These are phyloP conservation scores for Leucoma salicis DNA, from an alignment of 2,888 invertebrate genomes.

Conservation along the genomic window DNA sequence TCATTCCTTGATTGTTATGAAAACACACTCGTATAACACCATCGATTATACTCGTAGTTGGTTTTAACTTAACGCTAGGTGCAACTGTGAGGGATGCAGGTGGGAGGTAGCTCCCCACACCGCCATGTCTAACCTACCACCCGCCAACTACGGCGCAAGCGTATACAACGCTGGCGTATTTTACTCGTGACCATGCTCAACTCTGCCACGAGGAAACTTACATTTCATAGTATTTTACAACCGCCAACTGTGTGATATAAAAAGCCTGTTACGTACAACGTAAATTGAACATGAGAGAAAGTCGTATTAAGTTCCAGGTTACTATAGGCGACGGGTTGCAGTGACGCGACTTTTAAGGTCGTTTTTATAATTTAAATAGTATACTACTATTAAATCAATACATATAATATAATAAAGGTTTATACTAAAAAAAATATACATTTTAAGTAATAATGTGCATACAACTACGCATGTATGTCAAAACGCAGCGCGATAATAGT, in stretches of 20 bases:
- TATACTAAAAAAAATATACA: slow-evolving; percentile 21
- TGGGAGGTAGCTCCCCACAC: slow-evolving; percentile 29
- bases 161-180: slow-evolving; percentile 68
- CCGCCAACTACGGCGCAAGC: slow-evolving; percentile 58
- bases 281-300: slow-evolving; percentile 9
- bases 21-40: slow-evolving; percentile 53
- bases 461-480: slow-evolving; percentile 46
- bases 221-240: slow-evolving; percentile 24
- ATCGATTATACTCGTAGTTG: slow-evolving; percentile 67
- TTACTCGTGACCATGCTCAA: slow-evolving; percentile 62
- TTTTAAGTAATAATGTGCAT: slow-evolving; percentile 39
- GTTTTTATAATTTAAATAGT: slow-evolving; percentile 26
- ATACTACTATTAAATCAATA: slow-evolving; percentile 23
- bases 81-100: slow-evolving; percentile 46
- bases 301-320: slow-evolving; percentile 6
- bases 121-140: slow-evolving; percentile 19
- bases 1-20: slow-evolving; percentile 57
- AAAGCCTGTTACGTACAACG: slow-evolving; percentile 7
- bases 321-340: slow-evolving; percentile 11
- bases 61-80: slow-evolving; percentile 67
- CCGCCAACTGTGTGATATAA: slow-evolving; percentile 13
- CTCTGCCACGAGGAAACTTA: slow-evolving; percentile 29
- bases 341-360: slow-evolving; percentile 6
- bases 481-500: slow-evolving; percentile 45
- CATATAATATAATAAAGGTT: too few species aligned